These are phyloP conservation scores for Puffinus mauretanicus DNA, from an alignment of 2,113 vertebrate genomes.

Conservation along the genomic window DNA sequence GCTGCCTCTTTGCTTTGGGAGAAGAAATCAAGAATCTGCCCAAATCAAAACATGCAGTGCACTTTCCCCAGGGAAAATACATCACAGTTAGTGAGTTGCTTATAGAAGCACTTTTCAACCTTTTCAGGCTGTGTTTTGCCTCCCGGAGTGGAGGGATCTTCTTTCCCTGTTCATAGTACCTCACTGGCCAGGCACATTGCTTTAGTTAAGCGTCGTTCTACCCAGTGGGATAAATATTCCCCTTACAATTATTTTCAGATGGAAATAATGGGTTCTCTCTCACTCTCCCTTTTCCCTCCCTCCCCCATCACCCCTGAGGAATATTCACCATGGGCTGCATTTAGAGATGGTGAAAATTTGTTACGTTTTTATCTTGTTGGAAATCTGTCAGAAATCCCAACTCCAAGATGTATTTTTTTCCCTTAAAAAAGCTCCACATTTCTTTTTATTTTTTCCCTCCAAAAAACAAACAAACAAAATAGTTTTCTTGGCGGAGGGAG, in stretches of 20 bases:
- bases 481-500: neutral
- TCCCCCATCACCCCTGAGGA: neutral
- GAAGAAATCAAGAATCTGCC: neutral
- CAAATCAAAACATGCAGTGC: neutral
- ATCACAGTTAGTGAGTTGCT: neutral
- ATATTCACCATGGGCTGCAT: neutral
- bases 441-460: neutral
- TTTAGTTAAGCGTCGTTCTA: constrained; percentile 25
- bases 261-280: neutral
- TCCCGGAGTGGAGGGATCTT: neutral
- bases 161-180: neutral
- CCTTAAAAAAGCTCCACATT: neutral
- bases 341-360: constrained; percentile 25
- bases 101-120: neutral
- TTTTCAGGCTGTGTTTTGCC: constrained; percentile 1
- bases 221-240: neutral
- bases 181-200: neutral
- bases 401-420: neutral
- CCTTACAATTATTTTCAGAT: constrained; percentile 38
- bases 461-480: neutral
- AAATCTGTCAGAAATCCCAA: constrained; percentile 42
- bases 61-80: neutral
- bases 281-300: neutral
- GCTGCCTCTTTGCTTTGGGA: neutral
- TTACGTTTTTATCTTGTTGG: constrained; percentile 18